Evolutionary conservation across 2,888 invertebrate species (phyloP).

Genomic region (Aspidiotus rigidus): DNA sequence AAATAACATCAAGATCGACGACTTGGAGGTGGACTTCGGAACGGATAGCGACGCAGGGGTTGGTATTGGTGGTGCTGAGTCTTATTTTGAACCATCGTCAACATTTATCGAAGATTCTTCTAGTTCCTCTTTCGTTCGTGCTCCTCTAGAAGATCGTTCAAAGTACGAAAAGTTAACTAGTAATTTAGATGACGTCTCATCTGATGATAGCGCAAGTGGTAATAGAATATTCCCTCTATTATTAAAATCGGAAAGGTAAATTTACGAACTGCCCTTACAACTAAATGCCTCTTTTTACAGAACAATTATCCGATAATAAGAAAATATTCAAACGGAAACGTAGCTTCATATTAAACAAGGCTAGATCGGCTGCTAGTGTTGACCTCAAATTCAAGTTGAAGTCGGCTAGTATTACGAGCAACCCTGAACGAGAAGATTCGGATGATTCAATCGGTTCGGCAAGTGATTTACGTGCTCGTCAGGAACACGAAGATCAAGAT

Average conservation of each 20-base stretch:
- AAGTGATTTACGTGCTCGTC: constrained; percentile 55
- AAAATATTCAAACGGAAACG: constrained; percentile 10
- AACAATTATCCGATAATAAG: neutral
- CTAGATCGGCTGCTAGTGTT: neutral
- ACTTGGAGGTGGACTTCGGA: constrained; percentile 35
- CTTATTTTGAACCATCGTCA: constrained; percentile 18
- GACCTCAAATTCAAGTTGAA: neutral
- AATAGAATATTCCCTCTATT: neutral
- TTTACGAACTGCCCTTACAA: too few species aligned
- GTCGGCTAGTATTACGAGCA: constrained; percentile 1
- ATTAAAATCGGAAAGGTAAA: too few species aligned
- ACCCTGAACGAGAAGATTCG: constrained; percentile 41
- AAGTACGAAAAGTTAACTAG: constrained; percentile 66
- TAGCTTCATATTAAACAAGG: constrained; percentile 1
- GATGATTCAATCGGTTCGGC: constrained; percentile 65
- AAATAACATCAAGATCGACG: constrained; percentile 36
- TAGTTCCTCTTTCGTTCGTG: constrained; percentile 51
- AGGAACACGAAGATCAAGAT: constrained; percentile 45
- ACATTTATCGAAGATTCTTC: constrained; percentile 32
- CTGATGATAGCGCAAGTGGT: constrained; percentile 46
- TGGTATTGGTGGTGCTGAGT: constrained; percentile 24
- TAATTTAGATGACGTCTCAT: constrained; percentile 51
- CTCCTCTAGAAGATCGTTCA: constrained; percentile 60
- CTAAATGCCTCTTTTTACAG: neutral
- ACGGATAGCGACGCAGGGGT: constrained; percentile 32